Percentiles rank a stretch among this genome's conserved stretches.
phyloP scores from a whole-genome alignment of 2,888 invertebrate species.

The Ellobium chinense region DNA sequence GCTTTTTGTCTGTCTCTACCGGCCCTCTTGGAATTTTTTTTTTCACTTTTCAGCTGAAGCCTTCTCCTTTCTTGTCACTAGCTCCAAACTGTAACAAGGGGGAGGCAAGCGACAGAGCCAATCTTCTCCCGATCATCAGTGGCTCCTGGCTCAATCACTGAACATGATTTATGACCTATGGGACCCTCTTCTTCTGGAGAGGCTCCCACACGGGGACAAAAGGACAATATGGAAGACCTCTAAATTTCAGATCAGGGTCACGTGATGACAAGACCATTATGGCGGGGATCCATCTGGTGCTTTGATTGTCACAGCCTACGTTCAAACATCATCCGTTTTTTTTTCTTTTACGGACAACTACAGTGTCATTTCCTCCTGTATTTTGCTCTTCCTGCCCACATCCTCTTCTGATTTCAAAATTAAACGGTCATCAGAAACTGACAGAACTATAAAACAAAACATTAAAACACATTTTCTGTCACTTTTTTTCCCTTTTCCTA shows the following conservation, averaged over 20 bases:
- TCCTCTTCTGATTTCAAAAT: too few relatives aligned
- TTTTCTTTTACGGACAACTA: background rate
- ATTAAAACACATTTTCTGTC: too few relatives aligned
- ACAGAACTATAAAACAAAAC: too few relatives aligned
- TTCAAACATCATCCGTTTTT: background rate
- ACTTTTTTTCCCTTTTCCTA: too few relatives aligned
- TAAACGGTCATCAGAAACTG: too few relatives aligned
- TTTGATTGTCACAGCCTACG: background rate
- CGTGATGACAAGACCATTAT: slow-evolving; percentile 17
- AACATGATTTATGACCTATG: slow-evolving; percentile 31
- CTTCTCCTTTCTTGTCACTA: background rate
- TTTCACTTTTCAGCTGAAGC: background rate
- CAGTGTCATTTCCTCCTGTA: background rate
- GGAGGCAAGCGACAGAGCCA: background rate
- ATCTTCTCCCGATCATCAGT: slow-evolving; percentile 27
- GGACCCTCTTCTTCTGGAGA: background rate
- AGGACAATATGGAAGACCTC: slow-evolving; percentile 32
- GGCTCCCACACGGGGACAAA: slow-evolving; percentile 22
- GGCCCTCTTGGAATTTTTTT: background rate
- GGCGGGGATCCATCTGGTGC: slow-evolving; percentile 26
- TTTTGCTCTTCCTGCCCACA: background rate
- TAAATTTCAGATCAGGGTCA: slow-evolving; percentile 27
- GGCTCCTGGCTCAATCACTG: background rate
- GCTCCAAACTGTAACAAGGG: background rate
- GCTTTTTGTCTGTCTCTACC: background rate